Base-by-base conservation (phyloP, 2,888 invertebrate genomes). In the Seira musarum region DNA sequence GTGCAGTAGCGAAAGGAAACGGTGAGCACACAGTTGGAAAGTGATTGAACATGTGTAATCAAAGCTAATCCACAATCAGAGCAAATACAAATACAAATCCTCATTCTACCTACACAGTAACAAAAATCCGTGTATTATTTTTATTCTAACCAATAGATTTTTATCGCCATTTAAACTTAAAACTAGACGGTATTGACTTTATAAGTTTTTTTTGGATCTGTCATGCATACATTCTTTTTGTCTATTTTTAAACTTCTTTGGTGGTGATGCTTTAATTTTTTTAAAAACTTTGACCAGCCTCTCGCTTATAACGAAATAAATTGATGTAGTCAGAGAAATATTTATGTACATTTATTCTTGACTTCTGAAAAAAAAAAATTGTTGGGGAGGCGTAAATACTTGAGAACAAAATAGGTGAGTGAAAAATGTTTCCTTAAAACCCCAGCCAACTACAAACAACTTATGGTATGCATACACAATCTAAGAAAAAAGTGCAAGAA, bases 1-100 rank as follows among this genome's bases (percentile, higher is more conserved):
- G 13, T 40, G 60, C 60, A 60, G 60, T 21, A 60, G 60, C 60
- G 21, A 8, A 21, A 22, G 22, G 2, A 60, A 60, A 2, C 21
- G 60, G 15, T n/a, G 60, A 21, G 60, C 60, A 19, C 60, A 19
- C 60, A 60, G 60, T 60, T 15, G 60, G 60, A n/a, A 60, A 60
- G 21, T 60, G 15, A 21, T 60, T 60, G 8, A 15, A 60, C 60
- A 60, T 15, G 60, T 60, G 60, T 60, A 60, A 3, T 60, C 60
- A 21, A 10, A 60, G 3, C 60, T 60, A 60, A 19, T 60, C 60
- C 22, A 60, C 60, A 60, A 60, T 60, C 60, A 60, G 19, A 22
- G n/a, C 19, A 60, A 60, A 19, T 60, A 60, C n/a, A 60, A 60
- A 53, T 21, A 60, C 22, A 21, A 60, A 60, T 60, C 60, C 60